Conservation (phyloP, 64 coral and sea anemone genomes). For the Actinia tenebrosa region DNA sequence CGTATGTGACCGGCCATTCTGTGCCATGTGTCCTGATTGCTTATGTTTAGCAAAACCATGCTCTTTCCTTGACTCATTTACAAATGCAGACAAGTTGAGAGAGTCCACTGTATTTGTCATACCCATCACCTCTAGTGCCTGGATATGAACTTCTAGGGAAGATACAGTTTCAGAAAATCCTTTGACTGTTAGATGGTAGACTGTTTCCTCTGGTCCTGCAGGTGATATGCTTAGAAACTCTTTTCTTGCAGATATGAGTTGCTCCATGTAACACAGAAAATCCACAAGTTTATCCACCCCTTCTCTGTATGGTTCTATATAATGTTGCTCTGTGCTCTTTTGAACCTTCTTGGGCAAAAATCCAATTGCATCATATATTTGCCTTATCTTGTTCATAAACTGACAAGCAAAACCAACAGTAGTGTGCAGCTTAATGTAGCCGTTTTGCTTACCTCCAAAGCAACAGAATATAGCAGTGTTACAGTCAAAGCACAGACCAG, state of each 20-base stretch:
- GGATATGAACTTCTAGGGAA: conserved; percentile 37
- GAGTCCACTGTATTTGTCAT: conserved; percentile 13
- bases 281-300: conserved; percentile 31
- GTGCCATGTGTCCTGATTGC: conserved; percentile 6
- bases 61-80: conserved; percentile 52
- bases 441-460: conserved; percentile 63
- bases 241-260: conserved; percentile 29
- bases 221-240: conserved; percentile 29
- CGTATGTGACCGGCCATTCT: too few relatives aligned
- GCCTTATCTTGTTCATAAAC: conserved; percentile 44
- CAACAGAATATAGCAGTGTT: conserved; percentile 56
- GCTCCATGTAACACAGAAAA: conserved; percentile 45
- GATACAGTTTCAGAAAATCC: conserved; percentile 67
- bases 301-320: conserved; percentile 18
- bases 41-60: conserved; percentile 33
- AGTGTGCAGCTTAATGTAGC: conserved; percentile 59
- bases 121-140: conserved; percentile 26
- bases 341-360: conserved; percentile 31
- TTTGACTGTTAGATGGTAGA: conserved; percentile 53
- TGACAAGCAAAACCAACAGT: conserved; percentile 52
- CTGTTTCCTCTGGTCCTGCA: conserved; percentile 51
- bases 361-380: conserved; percentile 33
- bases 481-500: conserved; percentile 65
- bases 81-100: conserved; percentile 50
- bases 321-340: conserved; percentile 14